phyloP scores from a whole-genome alignment of 1,140 invertebrate species.

The Drosophila sturtevanti region DNA sequence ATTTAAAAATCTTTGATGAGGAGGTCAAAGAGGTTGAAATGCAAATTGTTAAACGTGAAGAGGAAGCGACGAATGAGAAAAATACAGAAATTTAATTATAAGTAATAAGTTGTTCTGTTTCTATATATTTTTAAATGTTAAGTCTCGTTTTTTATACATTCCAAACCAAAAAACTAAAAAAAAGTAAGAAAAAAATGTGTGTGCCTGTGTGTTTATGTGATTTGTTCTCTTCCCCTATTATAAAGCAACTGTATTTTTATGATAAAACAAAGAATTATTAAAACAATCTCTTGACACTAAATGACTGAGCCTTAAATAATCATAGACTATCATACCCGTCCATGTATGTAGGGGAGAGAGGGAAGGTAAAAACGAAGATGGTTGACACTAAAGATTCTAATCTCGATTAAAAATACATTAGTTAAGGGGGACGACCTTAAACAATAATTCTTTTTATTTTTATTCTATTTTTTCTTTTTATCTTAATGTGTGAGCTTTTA shows the following conservation, averaged over 20 bases:
- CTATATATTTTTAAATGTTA: neutral
- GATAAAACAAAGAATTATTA: conserved; percentile 8
- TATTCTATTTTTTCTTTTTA: conserved; percentile 5
- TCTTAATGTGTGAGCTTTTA: conserved; percentile 4
- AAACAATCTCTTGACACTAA: neutral
- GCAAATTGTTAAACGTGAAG: conserved; percentile 76
- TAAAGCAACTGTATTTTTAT: conserved; percentile 43
- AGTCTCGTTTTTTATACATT: conserved; percentile 2
- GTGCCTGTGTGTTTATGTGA: conserved; percentile 35
- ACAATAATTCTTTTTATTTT: neutral
- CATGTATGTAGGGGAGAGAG: too few relatives aligned
- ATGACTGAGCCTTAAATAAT: conserved; percentile 15
- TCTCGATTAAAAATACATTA: neutral
- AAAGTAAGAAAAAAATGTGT: neutral
- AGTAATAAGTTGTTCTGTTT: conserved; percentile 21
- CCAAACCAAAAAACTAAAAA: too few relatives aligned
- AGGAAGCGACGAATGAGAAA: conserved; percentile 71
- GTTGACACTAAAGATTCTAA: neutral
- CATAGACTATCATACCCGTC: conserved; percentile 3
- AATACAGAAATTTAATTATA: conserved; percentile 76
- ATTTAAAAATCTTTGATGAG: conserved; percentile 88
- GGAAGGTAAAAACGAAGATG: too few relatives aligned
- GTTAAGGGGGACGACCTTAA: conserved; percentile 4
- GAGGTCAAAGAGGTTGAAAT: conserved; percentile 83
- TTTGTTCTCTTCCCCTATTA: conserved; percentile 27